phyloP scores from a whole-genome alignment of 2,113 vertebrate species.

The Rhinolophus ferrumequinum region DNA sequence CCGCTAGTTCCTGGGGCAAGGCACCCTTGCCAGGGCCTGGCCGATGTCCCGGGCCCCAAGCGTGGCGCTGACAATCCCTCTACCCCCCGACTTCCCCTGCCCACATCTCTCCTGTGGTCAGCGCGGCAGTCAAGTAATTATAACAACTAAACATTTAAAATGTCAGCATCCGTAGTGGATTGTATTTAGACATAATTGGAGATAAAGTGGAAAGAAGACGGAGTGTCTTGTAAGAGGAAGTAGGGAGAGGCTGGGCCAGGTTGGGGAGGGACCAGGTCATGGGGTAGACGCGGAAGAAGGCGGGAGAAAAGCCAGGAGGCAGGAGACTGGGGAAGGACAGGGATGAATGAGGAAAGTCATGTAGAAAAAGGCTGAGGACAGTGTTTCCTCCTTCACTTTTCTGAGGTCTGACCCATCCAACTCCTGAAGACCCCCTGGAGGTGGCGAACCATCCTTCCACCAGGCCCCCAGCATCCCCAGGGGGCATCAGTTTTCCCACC shows the following conservation, averaged over 20 bases:
- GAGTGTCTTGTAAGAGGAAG: slow-evolving; percentile 14
- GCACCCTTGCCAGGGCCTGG: background rate
- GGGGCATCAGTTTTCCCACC: background rate
- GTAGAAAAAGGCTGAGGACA: background rate
- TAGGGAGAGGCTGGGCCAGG: background rate
- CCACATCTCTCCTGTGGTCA: background rate
- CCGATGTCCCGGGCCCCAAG: background rate
- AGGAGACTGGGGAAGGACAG: background rate
- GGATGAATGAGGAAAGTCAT: too few species aligned
- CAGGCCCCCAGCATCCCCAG: background rate
- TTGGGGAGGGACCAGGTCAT: background rate
- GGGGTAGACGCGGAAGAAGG: background rate
- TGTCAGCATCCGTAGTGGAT: slow-evolving; percentile 71
- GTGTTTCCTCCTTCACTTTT: background rate
- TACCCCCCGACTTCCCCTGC: accelerated
- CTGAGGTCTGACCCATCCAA: background rate
- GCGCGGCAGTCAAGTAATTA: slow-evolving; percentile 69
- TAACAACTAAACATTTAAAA: slow-evolving; percentile 75
- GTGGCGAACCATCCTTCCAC: background rate
- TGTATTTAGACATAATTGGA: slow-evolving; percentile 56
- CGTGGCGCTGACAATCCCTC: background rate
- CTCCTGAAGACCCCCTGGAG: background rate
- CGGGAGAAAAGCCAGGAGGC: background rate
- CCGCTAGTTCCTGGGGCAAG: accelerated
- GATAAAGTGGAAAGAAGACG: slow-evolving; percentile 20